Base-by-base conservation (phyloP, 2,797 vertebrate species). In the Oreochromis mossambicus region DNA sequence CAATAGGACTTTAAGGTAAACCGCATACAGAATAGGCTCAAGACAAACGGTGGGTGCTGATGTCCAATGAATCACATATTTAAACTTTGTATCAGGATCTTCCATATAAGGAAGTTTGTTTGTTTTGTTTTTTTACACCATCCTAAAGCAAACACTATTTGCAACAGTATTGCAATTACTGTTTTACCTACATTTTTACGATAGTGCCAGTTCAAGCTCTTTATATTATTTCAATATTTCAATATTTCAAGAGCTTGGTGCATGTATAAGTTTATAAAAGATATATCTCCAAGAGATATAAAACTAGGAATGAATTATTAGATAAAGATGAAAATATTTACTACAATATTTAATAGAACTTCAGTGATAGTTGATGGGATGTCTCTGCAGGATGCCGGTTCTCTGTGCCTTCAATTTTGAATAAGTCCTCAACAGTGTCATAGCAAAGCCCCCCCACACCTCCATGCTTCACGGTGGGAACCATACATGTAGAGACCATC, bases 121-220 rank as follows among this genome's bases (percentile, higher is more conserved):
- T 36, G 8, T 10, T 26, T 26, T 12, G 8, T 17, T 26, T 17
- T 38, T 70, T 70, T 70, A 26, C 24, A 26, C 13, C 13, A 26
- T 4, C 66, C 5, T 24, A 0, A 43, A 43, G n/a, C n/a, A 14
- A 66, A 14, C 13, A 24, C 3, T 61, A 2, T 61, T 34, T 34
- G 15, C 0, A 34, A 61, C 56, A 61, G 10, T 11, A 8, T 8
- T 8, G 10, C 32, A 63, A 7, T 36, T 13, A 63, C 0, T 38
- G 17, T 36, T 36, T 61, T 5, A 38, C 4, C 6, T 38, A 63
- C 9, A 5, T 38, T 66, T n/a, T 12, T 21, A 66, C 21, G 19
- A 2, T 66, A 21, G 58, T 3, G 6, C 58, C 14, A 63, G 34
- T 66, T 14, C 34, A 38, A n/a, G 38, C 5, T 26, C 21, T 70